phyloP scores from a whole-genome alignment of 2,113 vertebrate species.

The Nasalis larvatus region DNA sequence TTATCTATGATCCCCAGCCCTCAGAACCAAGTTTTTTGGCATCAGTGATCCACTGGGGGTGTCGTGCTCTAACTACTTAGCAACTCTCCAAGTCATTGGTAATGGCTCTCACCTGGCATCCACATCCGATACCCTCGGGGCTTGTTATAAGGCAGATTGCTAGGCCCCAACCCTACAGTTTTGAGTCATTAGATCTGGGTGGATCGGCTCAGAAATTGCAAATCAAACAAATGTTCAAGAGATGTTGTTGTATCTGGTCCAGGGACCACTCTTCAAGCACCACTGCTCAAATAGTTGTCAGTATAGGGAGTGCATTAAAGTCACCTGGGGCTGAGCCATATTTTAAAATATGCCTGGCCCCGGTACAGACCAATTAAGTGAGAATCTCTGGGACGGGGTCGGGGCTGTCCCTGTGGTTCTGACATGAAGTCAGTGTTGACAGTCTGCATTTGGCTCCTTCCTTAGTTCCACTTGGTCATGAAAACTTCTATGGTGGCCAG shows the following conservation, averaged over 20 bases:
- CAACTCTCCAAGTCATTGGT: accelerated
- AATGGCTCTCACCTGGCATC: not conserved
- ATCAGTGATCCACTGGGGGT: accelerated
- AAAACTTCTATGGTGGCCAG: not conserved
- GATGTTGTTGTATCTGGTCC: not conserved
- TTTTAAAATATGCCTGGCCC: not conserved
- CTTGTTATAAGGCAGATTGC: not conserved
- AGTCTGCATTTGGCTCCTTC: not conserved
- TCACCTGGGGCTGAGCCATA: not conserved
- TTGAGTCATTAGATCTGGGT: not conserved
- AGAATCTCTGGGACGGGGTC: not conserved
- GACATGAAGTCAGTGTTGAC: not conserved
- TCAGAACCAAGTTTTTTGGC: not conserved
- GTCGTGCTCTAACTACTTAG: not conserved
- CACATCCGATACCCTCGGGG: not conserved
- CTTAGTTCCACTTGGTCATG: too few relatives aligned
- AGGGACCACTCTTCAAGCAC: not conserved
- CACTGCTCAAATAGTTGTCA: not conserved
- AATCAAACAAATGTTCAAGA: not conserved
- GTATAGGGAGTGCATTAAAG: not conserved
- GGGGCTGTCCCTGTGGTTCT: not conserved
- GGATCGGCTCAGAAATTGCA: not conserved
- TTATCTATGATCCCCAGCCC: not conserved
- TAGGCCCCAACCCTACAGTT: not conserved
- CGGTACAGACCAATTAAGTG: not conserved